Percentiles rank a stretch among this genome's conserved stretches.
Evolutionary conservation across 2,113 vertebrate genomes (phyloP).

Genomic region (human): GRCh38 chr13:61163501-61164000

Average conservation of each 20-base stretch:
- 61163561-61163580: constrained; percentile 33
- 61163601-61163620: constrained; percentile 56
- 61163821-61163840: background rate
- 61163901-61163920: constrained; percentile 45
- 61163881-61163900: constrained; percentile 7
- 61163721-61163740: background rate
- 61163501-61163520: constrained; percentile 49
- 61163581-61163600: constrained; percentile 65
- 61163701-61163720: background rate
- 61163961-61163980: background rate
- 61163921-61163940: background rate
- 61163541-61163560: constrained; percentile 32
- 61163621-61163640: constrained; percentile 27
- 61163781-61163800: constrained; percentile 34
- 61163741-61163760: background rate
- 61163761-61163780: background rate
- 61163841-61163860: background rate
- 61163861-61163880: background rate
- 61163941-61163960: background rate
- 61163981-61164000: background rate
- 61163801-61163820: constrained; percentile 30
- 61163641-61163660: background rate
- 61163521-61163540: constrained; percentile 50
- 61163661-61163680: background rate
- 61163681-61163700: constrained; percentile 43